Evolutionary conservation across 2,797 vertebrate genomes (phyloP).

Genomic region (Peromyscus aztecus): DNA sequence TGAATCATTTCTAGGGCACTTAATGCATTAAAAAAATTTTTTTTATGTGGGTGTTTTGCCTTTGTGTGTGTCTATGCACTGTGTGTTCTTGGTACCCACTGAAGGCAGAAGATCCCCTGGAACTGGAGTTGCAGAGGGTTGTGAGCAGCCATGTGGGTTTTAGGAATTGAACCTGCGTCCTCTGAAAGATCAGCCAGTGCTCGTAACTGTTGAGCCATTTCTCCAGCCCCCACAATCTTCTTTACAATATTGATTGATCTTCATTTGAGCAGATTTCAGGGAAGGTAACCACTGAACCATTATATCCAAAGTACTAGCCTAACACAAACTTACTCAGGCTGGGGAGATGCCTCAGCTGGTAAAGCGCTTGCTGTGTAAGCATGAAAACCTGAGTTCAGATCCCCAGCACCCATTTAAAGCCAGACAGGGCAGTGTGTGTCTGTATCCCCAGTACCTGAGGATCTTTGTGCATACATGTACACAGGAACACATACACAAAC

Average conservation of each 20-base stretch:
- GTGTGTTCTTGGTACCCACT: no score
- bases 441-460: not conserved
- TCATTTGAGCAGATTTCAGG: slow-evolving; percentile 7
- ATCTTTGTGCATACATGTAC: no score
- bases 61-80: not conserved
- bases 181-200: not conserved
- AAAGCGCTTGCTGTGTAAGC: not conserved
- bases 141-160: not conserved
- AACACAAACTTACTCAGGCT: not conserved
- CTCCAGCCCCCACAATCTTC: not conserved
- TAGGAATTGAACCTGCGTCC: not conserved
- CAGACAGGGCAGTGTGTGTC: not conserved
- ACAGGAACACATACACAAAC: not conserved
- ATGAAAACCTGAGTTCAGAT: not conserved
- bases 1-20: not conserved
- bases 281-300: not conserved
- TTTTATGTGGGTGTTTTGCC: not conserved
- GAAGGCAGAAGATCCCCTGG: not conserved
- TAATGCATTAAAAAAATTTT: not conserved
- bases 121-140: not conserved
- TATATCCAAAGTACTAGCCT: not conserved
- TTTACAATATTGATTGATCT: not conserved
- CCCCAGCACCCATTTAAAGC: not conserved
- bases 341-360: not conserved
- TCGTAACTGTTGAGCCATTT: not conserved